Evolutionary conservation across 2,888 invertebrate species (phyloP).

Genomic region (Aphrophora alni): DNA sequence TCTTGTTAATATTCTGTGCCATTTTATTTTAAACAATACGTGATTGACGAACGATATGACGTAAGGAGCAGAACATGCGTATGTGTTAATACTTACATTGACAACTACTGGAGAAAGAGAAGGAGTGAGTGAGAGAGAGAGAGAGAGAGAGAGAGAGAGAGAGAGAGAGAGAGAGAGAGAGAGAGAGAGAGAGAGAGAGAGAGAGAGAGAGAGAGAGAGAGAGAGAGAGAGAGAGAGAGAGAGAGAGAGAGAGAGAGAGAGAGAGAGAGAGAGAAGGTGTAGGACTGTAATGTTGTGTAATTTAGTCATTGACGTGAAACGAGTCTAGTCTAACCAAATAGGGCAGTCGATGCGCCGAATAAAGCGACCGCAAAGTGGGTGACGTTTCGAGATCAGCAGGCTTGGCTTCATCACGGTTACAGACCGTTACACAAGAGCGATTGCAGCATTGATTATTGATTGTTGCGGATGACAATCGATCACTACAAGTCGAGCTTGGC

Average conservation of each 20-base stretch:
- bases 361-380: background rate
- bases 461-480: constrained; percentile 6
- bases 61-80: too few relatives aligned
- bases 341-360: background rate
- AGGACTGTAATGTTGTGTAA: background rate
- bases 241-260: background rate
- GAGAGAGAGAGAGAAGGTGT: background rate
- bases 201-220: background rate
- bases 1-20: too few relatives aligned
- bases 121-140: background rate
- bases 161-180: background rate
- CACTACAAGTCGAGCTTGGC: background rate
- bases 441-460: background rate
- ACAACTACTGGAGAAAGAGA: background rate
- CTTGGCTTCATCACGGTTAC: background rate
- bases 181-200: background rate
- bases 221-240: background rate
- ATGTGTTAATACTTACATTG: too few relatives aligned
- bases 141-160: background rate
- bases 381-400: background rate
- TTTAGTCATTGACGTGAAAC: too few relatives aligned
- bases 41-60: too few relatives aligned
- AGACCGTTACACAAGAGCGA: background rate
- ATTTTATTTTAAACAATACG: too few relatives aligned
- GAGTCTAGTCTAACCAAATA: background rate